Conservation (phyloP, 2,113 vertebrate species). For the Daboia siamensis region DNA sequence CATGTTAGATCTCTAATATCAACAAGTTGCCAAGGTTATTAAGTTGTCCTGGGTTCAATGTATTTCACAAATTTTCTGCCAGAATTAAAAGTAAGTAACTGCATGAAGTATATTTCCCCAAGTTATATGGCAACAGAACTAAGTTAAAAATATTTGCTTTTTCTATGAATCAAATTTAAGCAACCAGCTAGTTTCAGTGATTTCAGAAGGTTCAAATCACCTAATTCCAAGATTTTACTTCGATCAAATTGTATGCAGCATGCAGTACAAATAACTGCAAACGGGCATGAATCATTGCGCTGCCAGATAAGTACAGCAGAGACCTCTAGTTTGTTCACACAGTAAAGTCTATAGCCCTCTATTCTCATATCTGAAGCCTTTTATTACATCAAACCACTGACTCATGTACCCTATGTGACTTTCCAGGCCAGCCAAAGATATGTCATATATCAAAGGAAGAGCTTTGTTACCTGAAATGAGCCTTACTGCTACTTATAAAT, state of each 20-base stretch:
- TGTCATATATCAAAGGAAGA: neutral
- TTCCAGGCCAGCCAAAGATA: neutral
- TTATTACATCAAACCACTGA: neutral
- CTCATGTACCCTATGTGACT: neutral
- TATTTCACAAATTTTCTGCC: neutral
- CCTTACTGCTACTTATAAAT: neutral
- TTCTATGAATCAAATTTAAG: neutral
- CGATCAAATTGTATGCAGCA: neutral
- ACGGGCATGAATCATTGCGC: neutral
- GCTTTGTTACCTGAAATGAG: neutral
- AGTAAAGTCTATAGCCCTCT: neutral
- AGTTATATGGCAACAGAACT: neutral
- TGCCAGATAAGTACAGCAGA: neutral
- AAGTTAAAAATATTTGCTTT: neutral
- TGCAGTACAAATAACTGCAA: neutral
- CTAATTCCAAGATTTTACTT: neutral
- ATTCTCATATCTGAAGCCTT: neutral
- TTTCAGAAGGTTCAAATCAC: neutral
- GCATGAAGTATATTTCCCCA: neutral
- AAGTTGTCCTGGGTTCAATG: neutral
- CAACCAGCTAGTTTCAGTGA: neutral
- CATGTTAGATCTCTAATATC: neutral
- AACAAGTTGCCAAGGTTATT: neutral
- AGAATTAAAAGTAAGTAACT: neutral
- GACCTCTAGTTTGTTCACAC: neutral